These are phyloP conservation scores for Trinectes maculatus DNA, from an alignment of 2,113 vertebrate genomes.

Conservation along the genomic window DNA sequence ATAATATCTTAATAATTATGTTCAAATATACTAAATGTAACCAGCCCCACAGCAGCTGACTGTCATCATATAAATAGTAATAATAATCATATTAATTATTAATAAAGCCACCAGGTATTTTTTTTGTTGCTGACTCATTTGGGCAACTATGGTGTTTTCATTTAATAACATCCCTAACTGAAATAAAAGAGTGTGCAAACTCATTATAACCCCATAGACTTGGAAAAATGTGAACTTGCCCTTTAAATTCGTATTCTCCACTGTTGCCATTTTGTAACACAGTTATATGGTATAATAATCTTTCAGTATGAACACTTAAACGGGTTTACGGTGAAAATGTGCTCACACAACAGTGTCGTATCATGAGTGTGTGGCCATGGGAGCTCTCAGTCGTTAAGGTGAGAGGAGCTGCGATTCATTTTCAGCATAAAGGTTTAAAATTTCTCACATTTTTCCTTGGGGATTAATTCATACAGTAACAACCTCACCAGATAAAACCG, in stretches of 20 bases:
- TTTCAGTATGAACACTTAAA: not conserved
- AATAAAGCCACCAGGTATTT: too few relatives aligned
- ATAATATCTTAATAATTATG: too few relatives aligned
- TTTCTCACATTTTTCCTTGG: constrained; percentile 7
- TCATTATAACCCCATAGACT: too few relatives aligned
- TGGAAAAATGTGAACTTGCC: not conserved
- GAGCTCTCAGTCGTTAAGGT: constrained; percentile 1
- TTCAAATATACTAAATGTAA: too few relatives aligned
- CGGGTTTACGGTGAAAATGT: not conserved
- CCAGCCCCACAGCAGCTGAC: too few relatives aligned
- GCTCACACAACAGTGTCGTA: not conserved
- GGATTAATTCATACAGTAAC: constrained; percentile 48
- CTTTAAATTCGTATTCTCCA: not conserved
- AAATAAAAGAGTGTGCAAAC: too few relatives aligned
- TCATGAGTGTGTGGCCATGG: constrained; percentile 5
- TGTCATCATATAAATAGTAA: too few relatives aligned
- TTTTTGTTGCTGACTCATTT: too few relatives aligned
- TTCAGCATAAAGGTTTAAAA: constrained; percentile 11
- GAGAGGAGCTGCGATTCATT: constrained; percentile 7
- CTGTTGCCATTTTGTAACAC: not conserved
- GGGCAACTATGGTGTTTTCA: too few relatives aligned
- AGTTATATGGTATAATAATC: not conserved
- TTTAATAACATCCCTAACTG: too few relatives aligned
- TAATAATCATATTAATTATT: too few relatives aligned
- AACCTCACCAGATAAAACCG: constrained; percentile 33